phyloP scores from a whole-genome alignment of 1,140 invertebrate species.

The Delia radicum region DNA sequence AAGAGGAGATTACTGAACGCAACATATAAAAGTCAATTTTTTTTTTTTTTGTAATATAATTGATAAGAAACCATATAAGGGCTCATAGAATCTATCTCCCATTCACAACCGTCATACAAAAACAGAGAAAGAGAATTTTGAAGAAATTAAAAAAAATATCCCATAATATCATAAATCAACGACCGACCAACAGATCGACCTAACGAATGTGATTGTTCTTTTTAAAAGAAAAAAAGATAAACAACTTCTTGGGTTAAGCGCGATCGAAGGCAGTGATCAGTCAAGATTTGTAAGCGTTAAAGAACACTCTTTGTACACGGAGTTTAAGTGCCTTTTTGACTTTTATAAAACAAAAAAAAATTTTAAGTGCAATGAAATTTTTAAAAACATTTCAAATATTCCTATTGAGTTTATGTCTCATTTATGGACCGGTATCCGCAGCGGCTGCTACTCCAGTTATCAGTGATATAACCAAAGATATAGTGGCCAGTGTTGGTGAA shows the following conservation, averaged over 20 bases:
- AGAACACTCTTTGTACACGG: background rate
- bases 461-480: constrained; percentile 75
- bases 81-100: too few species aligned
- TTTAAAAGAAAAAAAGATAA: background rate
- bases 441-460: constrained; percentile 64
- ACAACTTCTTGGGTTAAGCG: background rate
- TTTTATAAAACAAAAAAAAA: background rate
- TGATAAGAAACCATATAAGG: background rate
- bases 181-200: background rate
- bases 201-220: background rate
- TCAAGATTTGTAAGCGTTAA: constrained; percentile 22
- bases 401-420: background rate
- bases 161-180: background rate
- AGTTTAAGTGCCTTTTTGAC: background rate
- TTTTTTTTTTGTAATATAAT: background rate
- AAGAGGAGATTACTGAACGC: background rate
- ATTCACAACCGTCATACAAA: too few species aligned
- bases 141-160: too few species aligned
- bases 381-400: background rate
- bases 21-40: background rate
- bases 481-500: constrained; percentile 78
- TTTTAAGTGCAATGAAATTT: background rate
- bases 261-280: constrained; percentile 22
- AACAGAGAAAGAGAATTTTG: too few species aligned
- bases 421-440: background rate